Conservation (phyloP, 1,140 invertebrate genomes). For the Myzus persicae region DNA sequence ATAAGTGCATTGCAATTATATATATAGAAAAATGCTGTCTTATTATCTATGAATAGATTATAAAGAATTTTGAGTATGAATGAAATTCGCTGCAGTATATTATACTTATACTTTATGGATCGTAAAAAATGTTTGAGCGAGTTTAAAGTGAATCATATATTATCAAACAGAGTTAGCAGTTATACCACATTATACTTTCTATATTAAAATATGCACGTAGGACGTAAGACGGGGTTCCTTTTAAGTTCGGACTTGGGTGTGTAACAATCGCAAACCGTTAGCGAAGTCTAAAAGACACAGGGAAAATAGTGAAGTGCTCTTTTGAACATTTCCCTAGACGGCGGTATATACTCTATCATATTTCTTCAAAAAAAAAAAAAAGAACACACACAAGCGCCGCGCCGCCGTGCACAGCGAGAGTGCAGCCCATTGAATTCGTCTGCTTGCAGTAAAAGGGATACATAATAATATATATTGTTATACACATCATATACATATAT, state of each 20-base stretch:
- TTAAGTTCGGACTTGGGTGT: background rate
- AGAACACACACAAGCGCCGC: background rate
- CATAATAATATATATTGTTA: slow-evolving; percentile 1
- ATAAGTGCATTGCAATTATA: background rate
- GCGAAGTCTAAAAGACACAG: background rate
- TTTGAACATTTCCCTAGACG: background rate
- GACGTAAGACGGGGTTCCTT: background rate
- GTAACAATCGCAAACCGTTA: background rate
- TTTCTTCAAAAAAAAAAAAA: background rate
- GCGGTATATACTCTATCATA: background rate
- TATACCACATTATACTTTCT: background rate
- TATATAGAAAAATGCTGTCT: background rate
- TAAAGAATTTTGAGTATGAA: background rate
- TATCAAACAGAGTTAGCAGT: background rate
- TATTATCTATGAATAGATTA: background rate
- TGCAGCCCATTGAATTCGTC: background rate
- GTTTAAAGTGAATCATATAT: background rate
- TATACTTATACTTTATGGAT: background rate
- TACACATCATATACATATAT: background rate
- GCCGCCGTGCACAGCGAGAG: background rate
- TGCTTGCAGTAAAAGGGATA: background rate
- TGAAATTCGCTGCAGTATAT: background rate
- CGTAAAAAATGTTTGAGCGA: background rate
- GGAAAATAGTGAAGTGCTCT: background rate
- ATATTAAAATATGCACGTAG: too few species aligned